These are phyloP conservation scores for Alentia gelatinosa DNA, from an alignment of 2,888 invertebrate species.

Conservation along the genomic window DNA sequence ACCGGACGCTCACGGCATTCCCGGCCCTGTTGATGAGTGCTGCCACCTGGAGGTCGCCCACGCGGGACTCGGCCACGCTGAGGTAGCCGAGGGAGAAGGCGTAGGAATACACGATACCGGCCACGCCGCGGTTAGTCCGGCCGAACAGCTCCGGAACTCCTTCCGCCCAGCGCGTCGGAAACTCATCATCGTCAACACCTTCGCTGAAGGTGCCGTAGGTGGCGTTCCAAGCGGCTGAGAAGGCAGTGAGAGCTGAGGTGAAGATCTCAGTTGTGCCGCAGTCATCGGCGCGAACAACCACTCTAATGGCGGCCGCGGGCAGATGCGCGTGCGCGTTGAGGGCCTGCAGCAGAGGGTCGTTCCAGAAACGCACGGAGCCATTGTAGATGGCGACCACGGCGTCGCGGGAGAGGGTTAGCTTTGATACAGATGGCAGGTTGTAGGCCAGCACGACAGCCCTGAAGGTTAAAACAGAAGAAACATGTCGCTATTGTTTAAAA, in stretches of 20 bases:
- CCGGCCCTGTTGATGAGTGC: conserved; percentile 68
- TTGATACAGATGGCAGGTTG: conserved; percentile 10
- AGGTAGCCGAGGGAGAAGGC: conserved; percentile 73
- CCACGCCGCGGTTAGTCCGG: conserved; percentile 57
- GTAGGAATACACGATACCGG: conserved; percentile 61
- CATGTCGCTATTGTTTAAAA: no score
- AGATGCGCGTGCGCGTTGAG: conserved; percentile 67
- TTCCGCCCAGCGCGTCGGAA: conserved; percentile 52
- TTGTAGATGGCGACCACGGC: conserved; percentile 40
- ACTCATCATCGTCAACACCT: conserved; percentile 56
- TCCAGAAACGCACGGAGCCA: conserved; percentile 11
- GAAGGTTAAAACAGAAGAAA: no score
- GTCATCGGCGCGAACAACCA: conserved; percentile 72
- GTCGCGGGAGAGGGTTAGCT: not conserved
- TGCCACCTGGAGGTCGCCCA: conserved; percentile 65
- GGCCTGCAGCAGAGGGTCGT: not conserved
- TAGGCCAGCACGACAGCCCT: conserved; percentile 47
- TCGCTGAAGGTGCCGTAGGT: conserved; percentile 70
- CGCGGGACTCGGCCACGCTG: conserved; percentile 68
- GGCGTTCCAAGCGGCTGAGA: conserved; percentile 68
- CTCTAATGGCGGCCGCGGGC: conserved; percentile 68
- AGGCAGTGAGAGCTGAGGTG: conserved; percentile 71
- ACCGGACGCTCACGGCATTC: conserved; percentile 13
- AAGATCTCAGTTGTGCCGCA: conserved; percentile 77
- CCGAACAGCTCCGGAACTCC: conserved; percentile 54